Conservation (phyloP, 2,113 vertebrate genomes). For the Columba livia region DNA sequence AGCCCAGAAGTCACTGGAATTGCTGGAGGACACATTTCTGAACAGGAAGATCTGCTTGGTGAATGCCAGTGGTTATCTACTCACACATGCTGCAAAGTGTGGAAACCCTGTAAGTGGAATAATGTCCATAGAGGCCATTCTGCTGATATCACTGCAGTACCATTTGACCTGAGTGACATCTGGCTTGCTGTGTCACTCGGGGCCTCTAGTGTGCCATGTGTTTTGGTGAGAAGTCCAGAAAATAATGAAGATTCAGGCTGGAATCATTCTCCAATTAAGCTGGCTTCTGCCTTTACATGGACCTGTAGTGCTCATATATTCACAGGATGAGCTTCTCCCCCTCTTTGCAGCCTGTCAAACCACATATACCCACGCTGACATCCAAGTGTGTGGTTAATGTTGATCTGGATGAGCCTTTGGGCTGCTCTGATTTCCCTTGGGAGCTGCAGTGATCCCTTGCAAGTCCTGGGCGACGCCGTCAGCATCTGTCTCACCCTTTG, state of each 20-base stretch:
- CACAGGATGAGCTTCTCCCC: background rate
- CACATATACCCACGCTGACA: background rate
- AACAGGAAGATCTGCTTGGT: background rate
- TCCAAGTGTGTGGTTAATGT: background rate
- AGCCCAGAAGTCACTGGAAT: background rate
- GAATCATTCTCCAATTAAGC: background rate
- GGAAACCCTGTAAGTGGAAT: no score
- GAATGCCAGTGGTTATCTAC: background rate
- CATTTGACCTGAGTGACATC: background rate
- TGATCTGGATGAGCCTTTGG: background rate
- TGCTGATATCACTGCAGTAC: background rate
- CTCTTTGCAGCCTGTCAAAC: background rate
- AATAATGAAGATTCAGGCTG: background rate
- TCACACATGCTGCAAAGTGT: background rate
- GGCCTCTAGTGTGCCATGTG: background rate
- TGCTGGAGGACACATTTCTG: background rate
- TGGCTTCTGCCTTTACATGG: background rate
- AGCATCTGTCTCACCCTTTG: fast-evolving
- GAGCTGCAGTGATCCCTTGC: background rate
- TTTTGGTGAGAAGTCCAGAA: background rate
- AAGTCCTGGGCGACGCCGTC: fast-evolving
- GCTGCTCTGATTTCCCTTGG: background rate
- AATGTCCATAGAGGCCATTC: background rate
- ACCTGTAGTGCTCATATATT: background rate
- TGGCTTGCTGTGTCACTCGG: background rate